Percentiles rank a stretch among this genome's conserved stretches.
Evolutionary conservation across 2,797 vertebrate species (phyloP).

Genomic region (Notoglanidium macrostoma): DNA sequence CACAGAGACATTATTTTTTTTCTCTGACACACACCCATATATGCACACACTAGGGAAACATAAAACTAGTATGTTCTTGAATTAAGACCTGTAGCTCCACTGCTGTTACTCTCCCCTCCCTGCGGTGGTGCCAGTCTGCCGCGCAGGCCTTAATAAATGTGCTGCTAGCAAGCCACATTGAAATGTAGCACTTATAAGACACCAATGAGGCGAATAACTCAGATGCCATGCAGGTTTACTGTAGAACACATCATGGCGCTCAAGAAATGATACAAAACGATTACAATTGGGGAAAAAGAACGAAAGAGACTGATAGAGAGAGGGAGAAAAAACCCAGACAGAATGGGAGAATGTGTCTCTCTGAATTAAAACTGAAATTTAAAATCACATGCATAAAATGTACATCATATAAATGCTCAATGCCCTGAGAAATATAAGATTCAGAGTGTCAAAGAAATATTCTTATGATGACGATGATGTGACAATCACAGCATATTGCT

Average conservation of each 20-base stretch:
- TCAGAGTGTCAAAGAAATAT: constrained; percentile 31
- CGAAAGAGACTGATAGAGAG: background rate
- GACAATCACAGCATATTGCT: constrained; percentile 36
- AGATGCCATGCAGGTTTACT: constrained; percentile 52
- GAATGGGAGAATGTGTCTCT: background rate
- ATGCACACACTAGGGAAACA: constrained; percentile 35
- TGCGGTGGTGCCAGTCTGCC: constrained; percentile 46
- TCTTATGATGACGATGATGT: constrained; percentile 35
- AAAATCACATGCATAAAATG: background rate
- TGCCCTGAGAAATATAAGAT: constrained; percentile 16
- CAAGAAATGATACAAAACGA: constrained; percentile 44
- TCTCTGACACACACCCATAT: constrained; percentile 31
- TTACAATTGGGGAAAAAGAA: constrained; percentile 20
- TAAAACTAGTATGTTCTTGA: constrained; percentile 50
- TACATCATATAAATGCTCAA: constrained; percentile 10
- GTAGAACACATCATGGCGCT: constrained; percentile 16
- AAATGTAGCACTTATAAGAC: constrained; percentile 58
- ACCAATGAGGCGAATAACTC: constrained; percentile 53
- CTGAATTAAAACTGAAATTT: background rate
- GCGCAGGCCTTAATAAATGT: constrained; percentile 57
- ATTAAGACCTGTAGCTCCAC: constrained; percentile 55
- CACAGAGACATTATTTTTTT: background rate
- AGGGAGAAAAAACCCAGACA: background rate
- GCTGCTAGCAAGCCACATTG: constrained; percentile 41
- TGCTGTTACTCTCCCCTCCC: constrained; percentile 53